A percentile compares a stretch with the other conserved stretches of the same genome.
Evolutionary conservation across 2,113 vertebrate genomes (phyloP).

Genomic region (Calidris pygmaea): DNA sequence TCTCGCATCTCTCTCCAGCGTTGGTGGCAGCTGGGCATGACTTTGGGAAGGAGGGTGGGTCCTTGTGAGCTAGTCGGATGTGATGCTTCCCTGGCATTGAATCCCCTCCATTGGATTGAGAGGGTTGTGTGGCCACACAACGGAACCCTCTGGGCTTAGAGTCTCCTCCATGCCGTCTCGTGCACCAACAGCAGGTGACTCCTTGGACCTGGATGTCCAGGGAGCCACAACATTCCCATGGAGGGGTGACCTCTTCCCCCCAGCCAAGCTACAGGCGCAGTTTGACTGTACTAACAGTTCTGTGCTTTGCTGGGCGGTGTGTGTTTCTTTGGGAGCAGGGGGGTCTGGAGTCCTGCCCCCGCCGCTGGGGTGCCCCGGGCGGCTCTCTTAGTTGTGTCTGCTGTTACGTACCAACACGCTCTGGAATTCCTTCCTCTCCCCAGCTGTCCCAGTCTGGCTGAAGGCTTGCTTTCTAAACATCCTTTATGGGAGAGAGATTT

Average conservation of each 20-base stretch:
- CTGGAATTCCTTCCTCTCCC: neutral
- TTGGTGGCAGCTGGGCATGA: neutral
- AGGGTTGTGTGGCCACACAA: neutral
- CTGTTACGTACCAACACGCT: neutral
- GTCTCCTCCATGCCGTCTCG: neutral
- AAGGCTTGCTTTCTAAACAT: neutral
- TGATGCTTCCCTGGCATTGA: neutral
- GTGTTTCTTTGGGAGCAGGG: accelerated
- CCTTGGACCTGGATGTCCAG: neutral
- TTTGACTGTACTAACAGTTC: neutral
- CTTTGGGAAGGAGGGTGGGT: neutral
- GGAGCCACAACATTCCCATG: neutral
- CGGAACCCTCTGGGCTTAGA: neutral
- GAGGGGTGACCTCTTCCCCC: neutral
- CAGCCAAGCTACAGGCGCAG: neutral
- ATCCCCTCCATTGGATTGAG: neutral
- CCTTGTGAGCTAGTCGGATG: neutral
- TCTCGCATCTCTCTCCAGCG: accelerated
- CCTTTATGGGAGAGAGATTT: neutral
- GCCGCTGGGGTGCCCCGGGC: neutral
- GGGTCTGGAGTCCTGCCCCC: neutral
- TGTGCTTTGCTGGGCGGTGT: accelerated
- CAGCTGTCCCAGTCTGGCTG: neutral
- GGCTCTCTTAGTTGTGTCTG: neutral
- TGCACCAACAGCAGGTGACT: neutral